Percentiles rank a stretch among this genome's conserved stretches.
Evolutionary conservation across 2,797 vertebrate species (phyloP).

Genomic region (Melanotaenia maccullochi): DNA sequence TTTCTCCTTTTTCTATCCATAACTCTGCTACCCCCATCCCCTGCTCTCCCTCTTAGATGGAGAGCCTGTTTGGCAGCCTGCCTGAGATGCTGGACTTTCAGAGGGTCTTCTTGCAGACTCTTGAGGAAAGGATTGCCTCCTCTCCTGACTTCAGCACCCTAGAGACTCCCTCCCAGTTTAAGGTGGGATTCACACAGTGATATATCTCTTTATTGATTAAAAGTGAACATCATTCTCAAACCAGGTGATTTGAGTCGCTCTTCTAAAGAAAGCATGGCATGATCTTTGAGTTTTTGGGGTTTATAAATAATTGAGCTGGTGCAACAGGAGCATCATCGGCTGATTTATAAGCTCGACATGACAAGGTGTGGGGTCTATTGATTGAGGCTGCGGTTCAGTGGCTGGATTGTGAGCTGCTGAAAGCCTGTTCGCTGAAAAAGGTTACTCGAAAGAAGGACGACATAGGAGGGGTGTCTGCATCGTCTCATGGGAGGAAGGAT

Average conservation of each 20-base stretch:
- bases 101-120: conserved; percentile 94
- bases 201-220: conserved; percentile 27
- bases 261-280: conserved; percentile 6
- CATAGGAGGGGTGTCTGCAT: conserved; percentile 16
- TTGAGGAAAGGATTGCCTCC: conserved; percentile 93
- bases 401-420: conserved; percentile 56
- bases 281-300: conserved; percentile 32
- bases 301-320: conserved; percentile 57
- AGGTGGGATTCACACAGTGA: conserved; percentile 75
- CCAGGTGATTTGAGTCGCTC: conserved; percentile 15
- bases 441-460: conserved; percentile 33
- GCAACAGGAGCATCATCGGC: conserved; percentile 36
- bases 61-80: conserved; percentile 95
- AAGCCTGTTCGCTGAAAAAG: conserved; percentile 43
- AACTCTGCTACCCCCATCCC: not conserved
- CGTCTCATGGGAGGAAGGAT: conserved; percentile 34
- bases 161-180: conserved; percentile 94
- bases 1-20: conserved; percentile 6
- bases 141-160: conserved; percentile 91
- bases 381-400: conserved; percentile 54
- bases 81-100: conserved; percentile 98
- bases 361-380: conserved; percentile 65
- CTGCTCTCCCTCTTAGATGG: conserved; percentile 85
- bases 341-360: conserved; percentile 63
- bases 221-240: conserved; percentile 22